phyloP scores from a whole-genome alignment of 2,888 invertebrate genomes.

The Bimastos eiseni region DNA sequence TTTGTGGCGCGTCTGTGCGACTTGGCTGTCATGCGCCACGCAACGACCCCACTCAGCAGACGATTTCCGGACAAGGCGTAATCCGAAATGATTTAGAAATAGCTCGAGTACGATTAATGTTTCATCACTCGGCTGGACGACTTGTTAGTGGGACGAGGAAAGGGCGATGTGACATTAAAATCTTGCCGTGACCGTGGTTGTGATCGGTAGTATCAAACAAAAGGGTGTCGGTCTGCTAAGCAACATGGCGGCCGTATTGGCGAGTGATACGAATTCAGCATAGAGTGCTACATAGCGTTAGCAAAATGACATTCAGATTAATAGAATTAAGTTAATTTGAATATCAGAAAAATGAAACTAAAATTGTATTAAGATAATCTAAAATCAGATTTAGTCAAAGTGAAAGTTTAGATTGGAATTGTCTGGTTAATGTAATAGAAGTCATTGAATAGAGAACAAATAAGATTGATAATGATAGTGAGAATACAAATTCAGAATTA shows the following conservation, averaged over 20 bases:
- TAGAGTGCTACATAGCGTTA: background rate
- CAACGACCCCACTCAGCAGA: background rate
- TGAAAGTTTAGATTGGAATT: background rate
- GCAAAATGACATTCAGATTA: background rate
- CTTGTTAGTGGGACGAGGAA: background rate
- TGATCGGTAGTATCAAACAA: background rate
- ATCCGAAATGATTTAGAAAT: slow-evolving; percentile 13
- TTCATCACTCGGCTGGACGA: background rate
- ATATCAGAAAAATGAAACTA: background rate
- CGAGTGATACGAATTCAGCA: background rate
- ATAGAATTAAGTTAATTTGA: background rate
- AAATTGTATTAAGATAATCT: background rate
- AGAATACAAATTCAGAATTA: background rate
- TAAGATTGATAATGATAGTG: background rate
- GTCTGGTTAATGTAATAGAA: background rate
- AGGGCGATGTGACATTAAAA: background rate
- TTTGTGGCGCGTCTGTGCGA: background rate
- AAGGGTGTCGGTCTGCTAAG: background rate
- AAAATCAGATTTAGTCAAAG: background rate
- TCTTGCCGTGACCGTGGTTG: background rate
- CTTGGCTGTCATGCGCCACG: background rate
- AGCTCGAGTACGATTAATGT: background rate
- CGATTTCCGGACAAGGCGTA: background rate
- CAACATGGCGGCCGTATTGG: background rate
- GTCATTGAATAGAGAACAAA: background rate